Conservation (phyloP, 1,140 invertebrate species). For the Helicoverpa zea region DNA sequence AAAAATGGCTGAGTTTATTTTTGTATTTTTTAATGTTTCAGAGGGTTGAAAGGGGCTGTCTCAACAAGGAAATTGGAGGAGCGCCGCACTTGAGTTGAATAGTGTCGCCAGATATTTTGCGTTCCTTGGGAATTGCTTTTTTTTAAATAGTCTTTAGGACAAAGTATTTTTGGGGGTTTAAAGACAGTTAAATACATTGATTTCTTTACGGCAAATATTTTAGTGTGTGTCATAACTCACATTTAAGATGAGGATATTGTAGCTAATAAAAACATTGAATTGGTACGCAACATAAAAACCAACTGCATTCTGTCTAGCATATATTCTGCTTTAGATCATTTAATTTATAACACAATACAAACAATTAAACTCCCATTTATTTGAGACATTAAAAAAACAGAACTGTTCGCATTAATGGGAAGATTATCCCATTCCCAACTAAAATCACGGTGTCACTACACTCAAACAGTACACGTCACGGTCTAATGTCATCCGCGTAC, state of each 20-base stretch:
- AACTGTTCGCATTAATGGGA: too few species aligned
- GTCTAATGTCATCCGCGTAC: constrained; percentile 51
- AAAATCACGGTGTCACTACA: constrained; percentile 16
- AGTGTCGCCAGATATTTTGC: constrained; percentile 27
- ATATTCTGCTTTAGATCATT: too few species aligned
- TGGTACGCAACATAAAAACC: too few species aligned
- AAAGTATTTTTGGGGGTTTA: not conserved
- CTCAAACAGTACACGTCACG: constrained; percentile 48
- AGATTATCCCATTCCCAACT: constrained; percentile 13
- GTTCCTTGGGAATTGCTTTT: constrained; percentile 1
- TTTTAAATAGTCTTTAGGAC: not conserved
- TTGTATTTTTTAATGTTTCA: constrained; percentile 49
- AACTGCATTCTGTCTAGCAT: too few species aligned
- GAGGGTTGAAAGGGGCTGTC: constrained; percentile 46
- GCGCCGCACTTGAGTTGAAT: constrained; percentile 37
- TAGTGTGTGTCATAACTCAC: too few species aligned
- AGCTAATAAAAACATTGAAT: too few species aligned
- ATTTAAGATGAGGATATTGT: too few species aligned
- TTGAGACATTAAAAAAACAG: too few species aligned
- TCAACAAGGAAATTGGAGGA: constrained; percentile 52
- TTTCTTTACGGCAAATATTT: too few species aligned
- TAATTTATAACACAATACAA: too few species aligned
- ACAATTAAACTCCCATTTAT: too few species aligned
- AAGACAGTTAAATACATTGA: not conserved
- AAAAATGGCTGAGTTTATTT: constrained; percentile 41